phyloP scores from a whole-genome alignment of 2,888 invertebrate species.

The Dichetophora obliterata region DNA sequence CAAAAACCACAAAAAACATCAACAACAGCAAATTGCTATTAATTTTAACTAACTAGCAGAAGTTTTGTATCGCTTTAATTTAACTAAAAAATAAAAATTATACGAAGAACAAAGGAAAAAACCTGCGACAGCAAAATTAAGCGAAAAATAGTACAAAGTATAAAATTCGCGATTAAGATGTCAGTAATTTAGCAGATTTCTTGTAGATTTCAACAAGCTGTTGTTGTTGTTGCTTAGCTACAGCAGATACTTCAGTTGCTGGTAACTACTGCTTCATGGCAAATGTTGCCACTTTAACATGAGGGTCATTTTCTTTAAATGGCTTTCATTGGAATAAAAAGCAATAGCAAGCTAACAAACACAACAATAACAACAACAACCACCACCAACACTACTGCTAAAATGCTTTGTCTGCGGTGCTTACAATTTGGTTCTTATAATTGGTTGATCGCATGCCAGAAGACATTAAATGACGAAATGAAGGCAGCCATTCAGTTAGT shows the following conservation, averaged over 20 bases:
- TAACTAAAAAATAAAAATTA: too few species aligned
- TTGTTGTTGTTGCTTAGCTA: not conserved
- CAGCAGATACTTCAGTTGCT: not conserved
- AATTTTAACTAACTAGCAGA: not conserved
- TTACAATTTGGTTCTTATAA: constrained; percentile 1
- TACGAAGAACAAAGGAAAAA: too few species aligned
- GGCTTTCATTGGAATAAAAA: not conserved
- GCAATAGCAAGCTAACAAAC: too few species aligned
- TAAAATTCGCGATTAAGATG: not conserved
- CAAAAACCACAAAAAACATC: too few species aligned
- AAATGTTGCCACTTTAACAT: constrained; percentile 20
- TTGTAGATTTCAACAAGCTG: not conserved
- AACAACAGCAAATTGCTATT: not conserved
- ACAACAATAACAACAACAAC: not conserved
- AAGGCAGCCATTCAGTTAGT: not conserved
- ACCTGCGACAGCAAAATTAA: not conserved
- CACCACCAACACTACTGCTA: not conserved
- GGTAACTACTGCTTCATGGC: not conserved
- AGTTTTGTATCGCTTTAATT: too few species aligned
- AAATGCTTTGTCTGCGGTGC: too few species aligned
- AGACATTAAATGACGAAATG: constrained; percentile 21
- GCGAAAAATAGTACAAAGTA: not conserved
- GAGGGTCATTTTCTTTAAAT: constrained; percentile 31
- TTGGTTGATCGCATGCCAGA: constrained; percentile 31
- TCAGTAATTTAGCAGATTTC: not conserved